Evolutionary conservation across 2,113 vertebrate genomes (phyloP).

Genomic region (Numida meleagris): DNA sequence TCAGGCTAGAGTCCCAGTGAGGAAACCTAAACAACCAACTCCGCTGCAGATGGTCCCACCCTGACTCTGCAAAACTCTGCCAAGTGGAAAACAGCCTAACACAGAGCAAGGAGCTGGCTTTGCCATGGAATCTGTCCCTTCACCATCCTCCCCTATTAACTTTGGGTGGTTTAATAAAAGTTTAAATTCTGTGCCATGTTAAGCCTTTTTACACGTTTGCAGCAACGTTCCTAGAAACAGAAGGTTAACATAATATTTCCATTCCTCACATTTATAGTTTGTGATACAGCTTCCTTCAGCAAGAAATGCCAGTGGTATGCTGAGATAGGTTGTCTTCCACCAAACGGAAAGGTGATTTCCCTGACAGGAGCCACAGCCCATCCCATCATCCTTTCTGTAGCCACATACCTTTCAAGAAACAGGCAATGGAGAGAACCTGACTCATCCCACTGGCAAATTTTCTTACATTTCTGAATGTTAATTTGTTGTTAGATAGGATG

Average conservation of each 20-base stretch:
- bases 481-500: not conserved
- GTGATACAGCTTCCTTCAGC: not conserved
- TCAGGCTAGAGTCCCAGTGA: not conserved
- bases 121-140: not conserved
- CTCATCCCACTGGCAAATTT: not conserved
- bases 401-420: not conserved
- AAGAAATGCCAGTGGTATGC: not conserved
- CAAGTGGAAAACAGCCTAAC: not conserved
- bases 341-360: not conserved
- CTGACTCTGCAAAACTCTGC: not conserved
- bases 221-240: not conserved
- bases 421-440: not conserved
- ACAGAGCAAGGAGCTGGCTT: not conserved
- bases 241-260: not conserved
- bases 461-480: not conserved
- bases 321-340: not conserved
- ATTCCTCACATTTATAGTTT: not conserved
- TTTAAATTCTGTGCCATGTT: not conserved
- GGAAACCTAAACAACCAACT: not conserved
- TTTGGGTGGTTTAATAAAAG: not conserved
- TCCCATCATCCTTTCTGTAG: not conserved
- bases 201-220: not conserved
- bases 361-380: not conserved
- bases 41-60: not conserved
- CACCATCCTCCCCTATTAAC: not conserved